phyloP scores from a whole-genome alignment of 2,797 vertebrate genomes.

The Toxotes lorentzi region DNA sequence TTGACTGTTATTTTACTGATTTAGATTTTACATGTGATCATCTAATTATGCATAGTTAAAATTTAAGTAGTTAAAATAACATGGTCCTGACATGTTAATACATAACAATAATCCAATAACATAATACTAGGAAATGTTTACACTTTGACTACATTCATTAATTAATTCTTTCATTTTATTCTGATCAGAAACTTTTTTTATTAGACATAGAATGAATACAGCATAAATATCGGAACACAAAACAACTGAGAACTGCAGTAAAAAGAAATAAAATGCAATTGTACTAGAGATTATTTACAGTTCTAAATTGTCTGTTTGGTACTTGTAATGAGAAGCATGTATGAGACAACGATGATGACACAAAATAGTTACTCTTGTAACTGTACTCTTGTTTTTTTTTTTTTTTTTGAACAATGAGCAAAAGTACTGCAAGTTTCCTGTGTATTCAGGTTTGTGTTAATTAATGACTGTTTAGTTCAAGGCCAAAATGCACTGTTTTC shows the following conservation, averaged over 20 bases:
- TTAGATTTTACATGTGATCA: too few species aligned
- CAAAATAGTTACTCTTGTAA: neutral
- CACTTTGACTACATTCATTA: too few species aligned
- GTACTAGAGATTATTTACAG: neutral
- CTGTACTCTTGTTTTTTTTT: neutral
- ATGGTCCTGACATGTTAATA: too few species aligned
- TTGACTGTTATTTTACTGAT: too few species aligned
- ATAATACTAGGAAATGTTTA: too few species aligned
- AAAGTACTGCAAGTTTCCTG: neutral
- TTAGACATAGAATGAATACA: too few species aligned
- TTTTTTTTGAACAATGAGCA: neutral
- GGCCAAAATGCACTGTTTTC: neutral
- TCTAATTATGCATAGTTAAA: too few species aligned
- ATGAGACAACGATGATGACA: neutral
- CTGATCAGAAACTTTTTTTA: too few species aligned
- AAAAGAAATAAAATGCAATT: neutral
- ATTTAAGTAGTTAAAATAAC: too few species aligned
- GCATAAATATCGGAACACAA: neutral
- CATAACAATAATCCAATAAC: too few species aligned
- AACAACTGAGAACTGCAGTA: neutral
- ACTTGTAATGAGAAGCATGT: neutral
- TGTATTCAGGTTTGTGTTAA: constrained; percentile 11
- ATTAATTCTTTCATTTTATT: neutral
- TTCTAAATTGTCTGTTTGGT: neutral
- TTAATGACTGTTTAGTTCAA: constrained; percentile 15